A percentile compares a stretch with the other conserved stretches of the same genome.
Conservation (phyloP, 2,888 invertebrate genomes). For the Cephus spinipes region DNA sequence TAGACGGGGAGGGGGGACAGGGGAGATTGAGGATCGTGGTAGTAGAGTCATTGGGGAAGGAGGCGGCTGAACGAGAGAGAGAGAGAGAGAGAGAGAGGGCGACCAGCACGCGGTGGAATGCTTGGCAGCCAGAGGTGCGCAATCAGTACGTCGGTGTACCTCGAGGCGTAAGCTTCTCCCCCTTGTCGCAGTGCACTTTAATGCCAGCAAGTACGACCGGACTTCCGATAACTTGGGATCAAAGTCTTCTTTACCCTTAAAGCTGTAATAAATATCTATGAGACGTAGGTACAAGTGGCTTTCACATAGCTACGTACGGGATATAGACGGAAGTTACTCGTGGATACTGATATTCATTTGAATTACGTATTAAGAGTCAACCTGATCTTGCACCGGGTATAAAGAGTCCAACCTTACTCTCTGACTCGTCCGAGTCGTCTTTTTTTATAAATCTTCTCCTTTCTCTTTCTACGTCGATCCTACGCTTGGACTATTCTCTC, state of each 20-base stretch:
- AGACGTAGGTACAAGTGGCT: neutral
- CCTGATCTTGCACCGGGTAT: neutral
- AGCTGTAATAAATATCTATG: neutral
- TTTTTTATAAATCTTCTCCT: neutral
- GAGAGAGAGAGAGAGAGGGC: conserved; percentile 16
- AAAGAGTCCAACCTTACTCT: conserved; percentile 1
- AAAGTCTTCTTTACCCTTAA: neutral
- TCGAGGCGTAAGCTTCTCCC: neutral
- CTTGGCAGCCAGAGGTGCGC: conserved; percentile 46
- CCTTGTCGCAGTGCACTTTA: neutral
- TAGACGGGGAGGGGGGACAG: too few species aligned
- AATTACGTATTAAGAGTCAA: neutral
- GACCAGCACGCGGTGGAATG: conserved; percentile 45
- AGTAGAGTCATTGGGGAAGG: conserved; percentile 17
- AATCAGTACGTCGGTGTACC: conserved; percentile 21
- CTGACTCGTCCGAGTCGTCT: neutral
- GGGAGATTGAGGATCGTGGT: too few species aligned
- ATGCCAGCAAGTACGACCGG: neutral
- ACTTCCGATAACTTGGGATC: neutral
- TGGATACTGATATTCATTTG: neutral
- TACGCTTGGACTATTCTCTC: neutral
- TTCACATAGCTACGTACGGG: neutral
- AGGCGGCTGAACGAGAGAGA: neutral
- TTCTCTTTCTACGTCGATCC: neutral
- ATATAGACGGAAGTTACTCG: neutral